Evolutionary conservation across 1,140 invertebrate genomes (phyloP), one percentile per base, ranked within the genome.

Genomic region (Bombus waltoni): DNA sequence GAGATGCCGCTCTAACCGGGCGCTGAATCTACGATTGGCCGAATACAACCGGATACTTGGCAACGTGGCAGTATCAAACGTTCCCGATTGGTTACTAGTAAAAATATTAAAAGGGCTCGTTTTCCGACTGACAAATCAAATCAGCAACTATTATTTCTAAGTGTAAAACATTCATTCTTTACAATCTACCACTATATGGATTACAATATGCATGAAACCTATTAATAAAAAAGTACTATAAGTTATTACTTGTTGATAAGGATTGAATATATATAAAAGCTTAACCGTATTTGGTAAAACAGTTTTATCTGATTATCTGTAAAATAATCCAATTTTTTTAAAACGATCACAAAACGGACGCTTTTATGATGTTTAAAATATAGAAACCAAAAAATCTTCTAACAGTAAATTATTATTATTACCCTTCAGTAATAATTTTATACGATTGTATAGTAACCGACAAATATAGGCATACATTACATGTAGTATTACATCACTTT

Each of bases 1-100:
- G 25, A 93, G 93, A 93, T 93, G 90, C 80, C 92, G 93, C 91
- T 89, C 80, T 84, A 79, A 72, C 88, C 82, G 83, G 44, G 42
- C 53, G 70, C 68, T 75, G 77, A 71, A 18, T 38, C 38, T 75
- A 32, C 62, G 73, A 93, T 92, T 93, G 92, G 91, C 57, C 72
- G 42, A 9, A 2, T 25, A 22, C 2, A 38, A 57, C 71, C 70
- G 86, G 72, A 91, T 75, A 81, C 83, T 85, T 87, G 90, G 90
- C 93, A 93, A 93, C 91, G 90, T 93, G 89, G 92, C 92, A 76
- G 18, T 32, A 18, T 18, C 3, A 38, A 62, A 35, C 53, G 25
- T 70, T 57, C 47, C 66, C 28, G 40, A 93, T 93, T 93, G 93
- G 92, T 35, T 40, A 66, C 66, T 44, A n/a, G 57, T 70, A 70